Evolutionary conservation across 2,888 invertebrate genomes (phyloP).

Genomic region (Cerastis rubricosa): DNA sequence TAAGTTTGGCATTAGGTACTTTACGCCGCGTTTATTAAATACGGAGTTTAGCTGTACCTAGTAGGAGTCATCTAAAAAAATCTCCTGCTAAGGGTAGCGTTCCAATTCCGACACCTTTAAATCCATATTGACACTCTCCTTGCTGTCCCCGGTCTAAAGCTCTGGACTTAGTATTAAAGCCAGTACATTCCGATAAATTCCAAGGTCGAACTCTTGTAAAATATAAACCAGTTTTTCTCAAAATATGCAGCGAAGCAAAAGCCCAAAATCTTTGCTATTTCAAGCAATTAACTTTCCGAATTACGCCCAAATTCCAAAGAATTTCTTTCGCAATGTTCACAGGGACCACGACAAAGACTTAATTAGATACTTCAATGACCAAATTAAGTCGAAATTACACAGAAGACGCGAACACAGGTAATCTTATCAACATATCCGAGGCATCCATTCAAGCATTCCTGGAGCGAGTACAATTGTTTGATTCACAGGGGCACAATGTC

Average conservation of each 20-base stretch:
- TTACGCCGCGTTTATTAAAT: not conserved
- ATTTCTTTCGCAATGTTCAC: constrained; percentile 30
- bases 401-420: constrained; percentile 58
- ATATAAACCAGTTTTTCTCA: constrained; percentile 16
- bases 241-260: not conserved
- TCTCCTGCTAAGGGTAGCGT: not conserved
- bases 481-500: constrained; percentile 73
- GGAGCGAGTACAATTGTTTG: constrained; percentile 72
- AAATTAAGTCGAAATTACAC: constrained; percentile 60
- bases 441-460: constrained; percentile 69
- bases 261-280: constrained; percentile 18
- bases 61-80: not conserved
- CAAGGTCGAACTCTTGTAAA: constrained; percentile 1
- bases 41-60: not conserved
- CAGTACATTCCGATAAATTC: not conserved
- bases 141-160: not conserved
- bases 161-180: not conserved
- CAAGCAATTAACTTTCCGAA: not conserved
- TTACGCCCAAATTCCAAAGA: constrained; percentile 27
- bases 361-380: constrained; percentile 62
- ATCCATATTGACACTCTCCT: not conserved
- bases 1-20: not conserved
- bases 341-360: constrained; percentile 46
- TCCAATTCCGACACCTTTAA: not conserved
- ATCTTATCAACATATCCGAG: constrained; percentile 67